A percentile compares a stretch with the other conserved stretches of the same genome.
phyloP scores from a whole-genome alignment of 2,888 invertebrate genomes.

The Drosophila setosimentum region DNA sequence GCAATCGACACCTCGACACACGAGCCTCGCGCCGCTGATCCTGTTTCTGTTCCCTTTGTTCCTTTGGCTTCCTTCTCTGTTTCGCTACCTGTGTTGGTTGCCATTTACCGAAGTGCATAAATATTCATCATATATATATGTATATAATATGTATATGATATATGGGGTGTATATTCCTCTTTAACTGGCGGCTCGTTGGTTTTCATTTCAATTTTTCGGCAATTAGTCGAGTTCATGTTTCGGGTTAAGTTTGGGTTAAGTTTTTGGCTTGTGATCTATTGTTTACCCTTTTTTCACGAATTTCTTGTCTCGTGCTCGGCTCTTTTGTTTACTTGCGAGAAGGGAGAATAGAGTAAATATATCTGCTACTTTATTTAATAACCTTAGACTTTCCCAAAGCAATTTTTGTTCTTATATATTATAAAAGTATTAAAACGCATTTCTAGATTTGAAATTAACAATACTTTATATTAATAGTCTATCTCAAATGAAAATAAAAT shows the following conservation, averaged over 20 bases:
- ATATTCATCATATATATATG: constrained; percentile 33
- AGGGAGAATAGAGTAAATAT: neutral
- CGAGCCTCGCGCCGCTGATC: constrained; percentile 10
- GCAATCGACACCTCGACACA: constrained; percentile 46
- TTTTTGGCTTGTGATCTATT: constrained; percentile 49
- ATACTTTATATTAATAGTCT: neutral
- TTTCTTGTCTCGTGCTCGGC: constrained; percentile 28
- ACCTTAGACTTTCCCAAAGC: neutral
- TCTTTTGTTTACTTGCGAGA: constrained; percentile 9
- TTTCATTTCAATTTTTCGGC: constrained; percentile 64
- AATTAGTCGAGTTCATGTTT: constrained; percentile 70
- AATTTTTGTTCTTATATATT: neutral
- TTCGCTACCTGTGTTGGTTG: constrained; percentile 48
- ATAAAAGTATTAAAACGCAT: neutral
- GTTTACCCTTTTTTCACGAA: constrained; percentile 21
- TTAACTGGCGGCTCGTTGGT: constrained; percentile 21
- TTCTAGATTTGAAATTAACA: neutral
- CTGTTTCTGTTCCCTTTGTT: constrained; percentile 18
- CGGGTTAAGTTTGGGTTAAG: constrained; percentile 60
- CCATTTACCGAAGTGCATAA: constrained; percentile 54
- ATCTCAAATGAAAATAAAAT: neutral
- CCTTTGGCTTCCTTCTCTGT: neutral
- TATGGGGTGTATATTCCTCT: constrained; percentile 3
- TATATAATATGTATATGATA: neutral
- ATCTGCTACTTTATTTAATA: neutral